A percentile compares a stretch with the other conserved stretches of the same genome.
phyloP scores from a whole-genome alignment of 2,888 invertebrate species.

The Empis stercorea region DNA sequence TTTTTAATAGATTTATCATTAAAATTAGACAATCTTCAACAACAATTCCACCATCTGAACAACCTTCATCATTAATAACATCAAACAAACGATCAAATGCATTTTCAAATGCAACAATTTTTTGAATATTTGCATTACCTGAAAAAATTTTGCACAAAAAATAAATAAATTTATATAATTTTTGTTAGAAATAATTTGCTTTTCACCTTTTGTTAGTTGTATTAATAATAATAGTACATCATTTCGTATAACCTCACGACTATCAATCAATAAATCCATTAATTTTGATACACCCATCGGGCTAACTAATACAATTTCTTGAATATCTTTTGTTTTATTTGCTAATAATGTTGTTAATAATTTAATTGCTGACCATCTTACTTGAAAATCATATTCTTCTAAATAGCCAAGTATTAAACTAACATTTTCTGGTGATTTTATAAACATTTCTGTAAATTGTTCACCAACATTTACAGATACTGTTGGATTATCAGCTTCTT shows the following conservation, averaged over 20 bases:
- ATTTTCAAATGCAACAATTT: constrained; percentile 98
- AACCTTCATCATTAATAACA: constrained; percentile 83
- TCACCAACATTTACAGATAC: constrained; percentile 66
- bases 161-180: too few species aligned
- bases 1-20: constrained; percentile 83
- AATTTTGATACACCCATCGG: constrained; percentile 97
- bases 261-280: constrained; percentile 91
- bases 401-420: constrained; percentile 66
- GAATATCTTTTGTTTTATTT: constrained; percentile 75
- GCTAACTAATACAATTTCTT: constrained; percentile 74
- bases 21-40: constrained; percentile 94
- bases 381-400: constrained; percentile 91
- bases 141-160: not conserved
- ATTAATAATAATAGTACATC: constrained; percentile 84
- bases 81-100: constrained; percentile 92
- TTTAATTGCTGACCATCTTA: constrained; percentile 80
- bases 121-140: constrained; percentile 93
- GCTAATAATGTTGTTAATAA: constrained; percentile 76
- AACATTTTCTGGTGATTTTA: constrained; percentile 78
- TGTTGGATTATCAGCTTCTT: constrained; percentile 57
- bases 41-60: constrained; percentile 90
- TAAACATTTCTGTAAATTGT: constrained; percentile 95
- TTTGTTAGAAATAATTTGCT: not conserved
- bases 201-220: constrained; percentile 58
- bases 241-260: constrained; percentile 88